A percentile compares a stretch with the other conserved stretches of the same genome.
phyloP scores from a whole-genome alignment of 2,797 vertebrate species.

The Gymnoscopelus braueri region DNA sequence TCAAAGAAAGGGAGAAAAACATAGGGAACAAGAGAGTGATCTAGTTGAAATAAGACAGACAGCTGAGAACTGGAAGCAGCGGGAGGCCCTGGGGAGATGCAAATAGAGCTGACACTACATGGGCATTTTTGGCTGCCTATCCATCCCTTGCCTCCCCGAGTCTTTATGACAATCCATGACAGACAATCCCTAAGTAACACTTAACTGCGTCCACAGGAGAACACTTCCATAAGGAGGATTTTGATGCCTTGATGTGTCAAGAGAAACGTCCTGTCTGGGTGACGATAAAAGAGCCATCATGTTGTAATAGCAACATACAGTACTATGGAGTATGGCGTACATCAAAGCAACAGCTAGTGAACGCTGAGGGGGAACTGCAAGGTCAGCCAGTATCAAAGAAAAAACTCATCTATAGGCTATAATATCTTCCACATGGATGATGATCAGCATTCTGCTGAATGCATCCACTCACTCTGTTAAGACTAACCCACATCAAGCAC shows the following conservation, averaged over 20 bases:
- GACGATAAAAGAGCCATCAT: slow-evolving; percentile 1
- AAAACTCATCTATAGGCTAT: too few species aligned
- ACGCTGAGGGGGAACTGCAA: too few species aligned
- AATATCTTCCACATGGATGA: not conserved
- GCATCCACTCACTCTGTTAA: not conserved
- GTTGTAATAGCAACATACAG: not conserved
- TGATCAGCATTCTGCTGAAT: not conserved
- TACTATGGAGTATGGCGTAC: too few species aligned
- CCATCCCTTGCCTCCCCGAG: slow-evolving; percentile 23
- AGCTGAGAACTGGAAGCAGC: slow-evolving; percentile 39
- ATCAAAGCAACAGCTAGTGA: too few species aligned
- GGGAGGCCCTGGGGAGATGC: slow-evolving; percentile 29
- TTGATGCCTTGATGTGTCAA: slow-evolving; percentile 36
- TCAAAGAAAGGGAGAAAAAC: slow-evolving; percentile 24
- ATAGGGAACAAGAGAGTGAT: slow-evolving; percentile 15
- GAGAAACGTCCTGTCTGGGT: slow-evolving; percentile 23
- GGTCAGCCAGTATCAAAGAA: too few species aligned
- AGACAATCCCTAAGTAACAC: slow-evolving; percentile 50
- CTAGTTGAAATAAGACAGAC: slow-evolving; percentile 42
- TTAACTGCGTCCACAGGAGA: slow-evolving; percentile 21
- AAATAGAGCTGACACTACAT: slow-evolving; percentile 44
- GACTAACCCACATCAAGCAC: not conserved
- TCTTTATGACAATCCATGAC: slow-evolving; percentile 23
- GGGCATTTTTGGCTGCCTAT: slow-evolving; percentile 41
- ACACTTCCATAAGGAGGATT: slow-evolving; percentile 17